Evolutionary conservation across 1,140 invertebrate species (phyloP).

Genomic region (Harpegnathos saltator): DNA sequence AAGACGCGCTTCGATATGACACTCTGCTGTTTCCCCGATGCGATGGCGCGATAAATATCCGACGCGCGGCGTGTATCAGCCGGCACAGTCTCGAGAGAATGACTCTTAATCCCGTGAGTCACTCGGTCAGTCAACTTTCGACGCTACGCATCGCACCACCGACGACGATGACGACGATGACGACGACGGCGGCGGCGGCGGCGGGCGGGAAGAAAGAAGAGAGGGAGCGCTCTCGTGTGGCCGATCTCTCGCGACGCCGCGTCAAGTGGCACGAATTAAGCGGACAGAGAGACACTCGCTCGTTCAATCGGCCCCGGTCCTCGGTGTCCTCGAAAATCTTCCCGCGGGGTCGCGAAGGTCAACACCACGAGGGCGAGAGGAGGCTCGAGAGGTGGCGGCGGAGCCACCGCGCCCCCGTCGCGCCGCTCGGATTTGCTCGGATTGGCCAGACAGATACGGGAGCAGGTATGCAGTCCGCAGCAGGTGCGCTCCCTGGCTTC

Average conservation of each 20-base stretch:
- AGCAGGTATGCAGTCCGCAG: too few relatives aligned
- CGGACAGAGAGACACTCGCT: conserved; percentile 44
- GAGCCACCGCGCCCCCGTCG: too few relatives aligned
- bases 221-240: conserved; percentile 3
- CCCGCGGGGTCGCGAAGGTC: neutral
- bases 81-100: neutral
- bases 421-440: too few relatives aligned
- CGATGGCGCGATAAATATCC: neutral
- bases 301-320: conserved; percentile 51
- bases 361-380: too few relatives aligned
- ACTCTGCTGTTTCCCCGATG: neutral
- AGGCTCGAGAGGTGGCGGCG: too few relatives aligned
- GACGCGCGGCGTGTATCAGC: conserved; percentile 32
- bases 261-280: conserved; percentile 63
- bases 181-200: too few relatives aligned
- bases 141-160: conserved; percentile 10
- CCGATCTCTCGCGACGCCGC: conserved; percentile 19
- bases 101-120: conserved; percentile 63
- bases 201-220: neutral
- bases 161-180: too few relatives aligned
- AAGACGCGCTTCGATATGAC: conserved; percentile 28
- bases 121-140: conserved; percentile 71
- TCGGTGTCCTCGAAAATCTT: neutral
- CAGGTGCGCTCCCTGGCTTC: conserved; percentile 3
- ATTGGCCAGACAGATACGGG: neutral